Evolutionary conservation across 1,140 invertebrate species (phyloP), one percentile per base, ranked within the genome.

Genomic region (Brachionus angularis): DNA sequence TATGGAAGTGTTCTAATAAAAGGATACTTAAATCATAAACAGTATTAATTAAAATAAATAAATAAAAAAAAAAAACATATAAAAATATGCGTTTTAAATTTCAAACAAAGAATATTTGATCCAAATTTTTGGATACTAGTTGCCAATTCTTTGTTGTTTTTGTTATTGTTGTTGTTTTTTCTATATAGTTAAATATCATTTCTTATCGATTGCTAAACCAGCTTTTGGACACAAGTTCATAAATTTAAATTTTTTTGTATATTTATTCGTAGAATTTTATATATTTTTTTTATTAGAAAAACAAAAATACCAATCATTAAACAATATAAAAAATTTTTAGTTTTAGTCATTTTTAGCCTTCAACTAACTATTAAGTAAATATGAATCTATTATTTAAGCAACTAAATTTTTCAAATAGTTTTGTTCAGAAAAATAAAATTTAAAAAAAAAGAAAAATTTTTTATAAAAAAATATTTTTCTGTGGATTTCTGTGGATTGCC

Each of bases 321-420:
- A 58, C 53, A 58, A 58, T 58, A 58, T 58, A n/a, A n/a, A n/a
- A n/a, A n/a, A n/a, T 58, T 58, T 14, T 58, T 42, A 14, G 39
- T 42, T 7, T 58, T 58, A 58, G 53, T 58, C 53, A 39, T 58
- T n/a, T n/a, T 58, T 58, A 58, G 53, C 53, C 53, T 58, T 58
- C 53, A 58, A 58, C 53, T 58, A 34, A 58, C 53, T 58, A 58
- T 58, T 58, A 58, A 58, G 53, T 58, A 58, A 58, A 58, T 58
- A 58, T 39, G n/a, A 58, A 18, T 58, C 53, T 58, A 58, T 58
- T 58, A 58, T 58, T 58, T 58, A 58, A 58, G 53, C 53, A 58
- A 34, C 36, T 14, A 42, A 58, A 58, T 39, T 58, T 34, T 58
- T 36, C 53, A 23, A n/a, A 31, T 36, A 58, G 23, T 58, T 25